phyloP scores from a whole-genome alignment of 2,113 vertebrate genomes.

The Delphinus delphis region DNA sequence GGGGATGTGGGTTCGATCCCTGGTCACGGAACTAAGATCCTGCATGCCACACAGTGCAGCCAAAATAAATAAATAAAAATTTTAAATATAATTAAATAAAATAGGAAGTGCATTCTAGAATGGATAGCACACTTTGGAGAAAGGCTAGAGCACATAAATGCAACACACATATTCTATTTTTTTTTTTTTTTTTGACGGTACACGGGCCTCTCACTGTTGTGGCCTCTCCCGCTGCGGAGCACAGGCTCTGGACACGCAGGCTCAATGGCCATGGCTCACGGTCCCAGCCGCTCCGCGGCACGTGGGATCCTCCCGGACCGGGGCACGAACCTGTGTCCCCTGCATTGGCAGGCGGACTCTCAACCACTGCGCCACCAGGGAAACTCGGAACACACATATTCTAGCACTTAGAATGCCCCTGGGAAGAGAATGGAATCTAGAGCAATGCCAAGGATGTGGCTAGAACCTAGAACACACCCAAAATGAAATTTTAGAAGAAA shows the following conservation, averaged over 20 bases:
- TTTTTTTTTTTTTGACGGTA: too few relatives aligned
- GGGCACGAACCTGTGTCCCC: too few relatives aligned
- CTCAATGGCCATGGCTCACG: too few relatives aligned
- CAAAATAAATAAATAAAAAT: neutral
- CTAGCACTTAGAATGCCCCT: neutral
- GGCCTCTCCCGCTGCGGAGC: too few relatives aligned
- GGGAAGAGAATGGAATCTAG: neutral
- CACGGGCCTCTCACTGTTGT: too few relatives aligned
- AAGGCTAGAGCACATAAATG: neutral
- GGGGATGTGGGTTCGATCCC: neutral
- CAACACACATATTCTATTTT: neutral
- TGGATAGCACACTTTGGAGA: neutral
- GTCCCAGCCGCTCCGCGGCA: too few relatives aligned
- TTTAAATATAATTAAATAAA: neutral
- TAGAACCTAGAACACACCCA: neutral
- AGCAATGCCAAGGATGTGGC: neutral
- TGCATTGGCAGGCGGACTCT: too few relatives aligned
- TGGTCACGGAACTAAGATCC: neutral
- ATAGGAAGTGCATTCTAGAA: neutral
- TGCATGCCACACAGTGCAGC: neutral
- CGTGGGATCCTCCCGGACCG: too few relatives aligned
- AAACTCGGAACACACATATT: neutral
- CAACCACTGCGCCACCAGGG: too few relatives aligned
- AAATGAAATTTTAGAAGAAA: neutral
- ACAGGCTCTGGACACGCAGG: too few relatives aligned